Base-by-base conservation (phyloP, 2,888 invertebrate genomes). In the Neoscelio sp. region DNA sequence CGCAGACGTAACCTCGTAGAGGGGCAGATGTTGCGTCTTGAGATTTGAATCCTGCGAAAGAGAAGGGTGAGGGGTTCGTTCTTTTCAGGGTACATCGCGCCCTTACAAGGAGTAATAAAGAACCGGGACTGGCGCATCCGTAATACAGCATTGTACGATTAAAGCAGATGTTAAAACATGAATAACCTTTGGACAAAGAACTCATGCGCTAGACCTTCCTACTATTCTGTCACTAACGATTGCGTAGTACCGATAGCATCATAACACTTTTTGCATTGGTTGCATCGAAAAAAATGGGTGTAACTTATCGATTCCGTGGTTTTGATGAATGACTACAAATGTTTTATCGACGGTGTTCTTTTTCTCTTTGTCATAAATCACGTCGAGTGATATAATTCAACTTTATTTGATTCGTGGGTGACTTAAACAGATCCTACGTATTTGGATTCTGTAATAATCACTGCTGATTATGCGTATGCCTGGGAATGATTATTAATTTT, bases 101-200 rank as follows among this genome's bases (percentile, higher is more conserved):
- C 40, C 46, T 73, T 56, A 15, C 40, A 50, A 74, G 65, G 40
- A 54, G 52, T 26, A 23, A 67, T 75, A 76, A 76, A 76, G 76
- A 70, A 76, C 64, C 70, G 70, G 50, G 28, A 42, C 23, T 23
- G 40, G 17, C 76, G 76, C 76, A 76, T 76, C 68, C 76, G 68
- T 56, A 28, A 56, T 64, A 10, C 35, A 15, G 58, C 52, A 76
- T 76, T 76, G 76, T 76, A 40, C 33, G 28, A 76, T 76, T 60
- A 58, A 76, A 76, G 76, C 76, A 76, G 76, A 76, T 76, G 76
- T 70, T 64, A n/a, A n/a, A 40, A 17, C 33, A 23, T 58, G 56
- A 74, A 65, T 56, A 48, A 50, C 10, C 44, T 8, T 23, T 15
- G 44, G 50, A 74, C 74, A 58, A 74, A 74, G 50, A 30, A 54